These are phyloP conservation scores for Macquaria ambigua DNA, from an alignment of 2,113 vertebrate species.

Conservation along the genomic window DNA sequence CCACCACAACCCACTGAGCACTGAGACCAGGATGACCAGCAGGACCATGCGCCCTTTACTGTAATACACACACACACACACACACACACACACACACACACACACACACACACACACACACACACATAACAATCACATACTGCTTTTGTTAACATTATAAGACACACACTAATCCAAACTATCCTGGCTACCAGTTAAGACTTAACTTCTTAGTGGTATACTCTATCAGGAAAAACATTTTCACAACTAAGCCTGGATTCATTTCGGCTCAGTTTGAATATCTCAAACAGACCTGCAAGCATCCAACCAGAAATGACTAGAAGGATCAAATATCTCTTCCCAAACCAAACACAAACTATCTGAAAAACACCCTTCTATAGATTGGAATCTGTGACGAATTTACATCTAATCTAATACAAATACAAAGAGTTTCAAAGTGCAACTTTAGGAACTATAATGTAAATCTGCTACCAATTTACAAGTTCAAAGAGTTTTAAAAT, in stretches of 20 bases:
- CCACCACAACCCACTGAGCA: conserved; percentile 96
- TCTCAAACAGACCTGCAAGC: not conserved
- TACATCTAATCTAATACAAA: not conserved
- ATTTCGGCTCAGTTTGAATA: not conserved
- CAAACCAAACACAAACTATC: not conserved
- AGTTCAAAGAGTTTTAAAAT: not conserved
- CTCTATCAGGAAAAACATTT: not conserved
- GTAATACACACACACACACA: conserved; percentile 52
- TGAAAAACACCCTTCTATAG: not conserved
- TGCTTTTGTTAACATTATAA: not conserved
- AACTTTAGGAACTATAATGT: not conserved
- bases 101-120: too few relatives aligned
- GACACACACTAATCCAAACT: not conserved
- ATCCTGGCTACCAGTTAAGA: not conserved
- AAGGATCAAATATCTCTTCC: not conserved
- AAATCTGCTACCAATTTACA: not conserved
- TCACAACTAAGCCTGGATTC: conserved; percentile 1
- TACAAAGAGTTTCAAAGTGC: not conserved
- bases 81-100: conserved; percentile 44
- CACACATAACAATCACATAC: not conserved
- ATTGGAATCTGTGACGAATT: not conserved
- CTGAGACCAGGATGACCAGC: conserved; percentile 97
- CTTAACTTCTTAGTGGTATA: not conserved
- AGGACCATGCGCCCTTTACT: conserved; percentile 97
- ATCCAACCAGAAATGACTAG: not conserved